phyloP scores from a whole-genome alignment of 92 coral and sea anemone species.

The Heteractis magnifica region DNA sequence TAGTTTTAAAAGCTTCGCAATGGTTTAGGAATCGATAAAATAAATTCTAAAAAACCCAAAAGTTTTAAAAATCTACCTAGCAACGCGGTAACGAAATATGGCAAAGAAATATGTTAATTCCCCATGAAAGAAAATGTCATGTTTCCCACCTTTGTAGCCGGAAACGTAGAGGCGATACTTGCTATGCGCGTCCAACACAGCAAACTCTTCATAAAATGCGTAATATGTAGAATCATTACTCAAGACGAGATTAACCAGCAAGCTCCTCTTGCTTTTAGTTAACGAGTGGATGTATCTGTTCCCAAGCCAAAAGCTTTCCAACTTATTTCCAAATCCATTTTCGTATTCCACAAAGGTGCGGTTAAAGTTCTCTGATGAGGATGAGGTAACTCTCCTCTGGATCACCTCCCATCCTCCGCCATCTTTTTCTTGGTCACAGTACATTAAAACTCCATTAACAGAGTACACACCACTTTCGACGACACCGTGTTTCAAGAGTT shows the following conservation, averaged over 20 bases:
- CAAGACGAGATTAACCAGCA: slow-evolving; percentile 23
- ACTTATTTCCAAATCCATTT: slow-evolving; percentile 40
- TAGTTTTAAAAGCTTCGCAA: too few species aligned
- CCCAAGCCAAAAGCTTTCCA: slow-evolving; percentile 50
- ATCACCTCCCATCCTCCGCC: slow-evolving; percentile 74
- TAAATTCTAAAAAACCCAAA: too few species aligned
- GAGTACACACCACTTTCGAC: slow-evolving; percentile 30
- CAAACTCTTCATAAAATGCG: slow-evolving; percentile 28
- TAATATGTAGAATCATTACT: slow-evolving; percentile 19
- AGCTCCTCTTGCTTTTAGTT: background rate
- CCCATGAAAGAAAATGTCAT: background rate
- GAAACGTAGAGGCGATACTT: background rate
- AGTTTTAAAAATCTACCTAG: too few species aligned
- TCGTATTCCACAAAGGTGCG: slow-evolving; percentile 37
- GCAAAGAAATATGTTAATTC: background rate
- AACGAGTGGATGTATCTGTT: slow-evolving; percentile 14
- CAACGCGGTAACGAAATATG: background rate
- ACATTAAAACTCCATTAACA: slow-evolving; percentile 17
- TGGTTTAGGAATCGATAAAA: too few species aligned
- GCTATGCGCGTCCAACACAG: background rate
- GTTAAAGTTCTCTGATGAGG: slow-evolving; percentile 10
- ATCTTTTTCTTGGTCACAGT: slow-evolving; percentile 54
- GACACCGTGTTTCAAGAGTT: slow-evolving; percentile 28
- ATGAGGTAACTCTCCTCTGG: slow-evolving; percentile 30
- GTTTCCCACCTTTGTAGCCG: slow-evolving; percentile 35